phyloP scores from a whole-genome alignment of 2,113 vertebrate species.

The Hipposideros armiger region DNA sequence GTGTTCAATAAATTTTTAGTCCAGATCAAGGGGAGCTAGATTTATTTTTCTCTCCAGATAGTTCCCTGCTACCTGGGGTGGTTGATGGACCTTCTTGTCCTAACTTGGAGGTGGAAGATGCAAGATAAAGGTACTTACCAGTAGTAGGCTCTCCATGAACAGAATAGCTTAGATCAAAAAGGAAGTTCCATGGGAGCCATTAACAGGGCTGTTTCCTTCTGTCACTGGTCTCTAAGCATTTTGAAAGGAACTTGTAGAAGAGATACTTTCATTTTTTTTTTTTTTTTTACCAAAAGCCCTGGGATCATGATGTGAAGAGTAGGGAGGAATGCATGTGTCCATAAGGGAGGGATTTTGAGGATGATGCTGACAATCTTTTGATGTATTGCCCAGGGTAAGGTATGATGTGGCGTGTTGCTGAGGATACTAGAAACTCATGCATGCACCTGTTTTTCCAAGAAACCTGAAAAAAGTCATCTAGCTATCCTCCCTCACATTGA shows the following conservation, averaged over 20 bases:
- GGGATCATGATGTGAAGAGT: background rate
- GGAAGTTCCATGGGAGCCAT: constrained; percentile 12
- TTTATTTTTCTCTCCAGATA: constrained; percentile 32
- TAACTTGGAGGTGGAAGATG: background rate
- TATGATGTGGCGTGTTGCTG: background rate
- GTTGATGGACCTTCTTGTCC: background rate
- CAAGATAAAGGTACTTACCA: background rate
- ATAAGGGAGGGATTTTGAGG: background rate
- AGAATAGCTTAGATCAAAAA: constrained; percentile 18
- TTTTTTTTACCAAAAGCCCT: background rate
- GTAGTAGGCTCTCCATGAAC: background rate
- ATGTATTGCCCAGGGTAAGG: background rate
- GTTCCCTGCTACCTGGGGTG: background rate
- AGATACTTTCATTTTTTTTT: constrained; percentile 6
- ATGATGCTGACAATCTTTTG: background rate
- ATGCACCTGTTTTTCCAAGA: background rate
- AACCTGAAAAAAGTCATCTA: background rate
- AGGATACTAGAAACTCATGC: background rate
- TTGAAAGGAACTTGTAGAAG: constrained; percentile 52
- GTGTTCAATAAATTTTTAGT: background rate
- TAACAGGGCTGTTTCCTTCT: background rate
- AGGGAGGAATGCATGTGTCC: background rate
- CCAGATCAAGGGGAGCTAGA: background rate
- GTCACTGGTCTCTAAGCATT: constrained; percentile 37
- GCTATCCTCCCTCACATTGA: background rate